Percentiles rank a stretch among this genome's conserved stretches.
These are phyloP conservation scores for Drosophila aff. DNA, from an alignment of 1,140 invertebrate genomes.

Conservation along the genomic window DNA sequence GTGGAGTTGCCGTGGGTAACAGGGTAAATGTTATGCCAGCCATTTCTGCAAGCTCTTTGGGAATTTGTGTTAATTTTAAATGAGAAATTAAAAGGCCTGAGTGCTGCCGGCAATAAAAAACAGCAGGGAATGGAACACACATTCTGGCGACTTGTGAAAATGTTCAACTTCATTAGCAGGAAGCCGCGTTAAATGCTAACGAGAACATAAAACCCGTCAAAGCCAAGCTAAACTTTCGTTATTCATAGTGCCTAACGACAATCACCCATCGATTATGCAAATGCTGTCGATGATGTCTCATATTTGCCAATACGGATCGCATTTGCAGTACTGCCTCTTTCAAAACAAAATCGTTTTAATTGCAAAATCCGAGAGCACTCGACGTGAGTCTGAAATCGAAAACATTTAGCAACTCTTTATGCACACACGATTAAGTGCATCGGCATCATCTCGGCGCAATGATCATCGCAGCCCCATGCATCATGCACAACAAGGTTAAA, in stretches of 20 bases:
- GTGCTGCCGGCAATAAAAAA: conserved; percentile 19
- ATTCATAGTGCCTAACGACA: conserved; percentile 32
- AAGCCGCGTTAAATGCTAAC: conserved; percentile 27
- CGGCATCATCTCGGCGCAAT: conserved; percentile 7
- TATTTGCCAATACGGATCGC: conserved; percentile 24
- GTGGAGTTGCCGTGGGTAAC: conserved; percentile 25
- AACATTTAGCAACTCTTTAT: conserved; percentile 49
- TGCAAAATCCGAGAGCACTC: conserved; percentile 56
- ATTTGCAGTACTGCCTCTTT: not conserved
- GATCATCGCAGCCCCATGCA: conserved; percentile 48
- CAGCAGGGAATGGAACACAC: conserved; percentile 13
- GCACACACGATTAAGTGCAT: conserved; percentile 22
- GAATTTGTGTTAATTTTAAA: conserved; percentile 48
- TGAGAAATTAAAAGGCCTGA: conserved; percentile 41
- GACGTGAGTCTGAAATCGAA: conserved; percentile 30
- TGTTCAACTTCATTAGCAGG: conserved; percentile 8
- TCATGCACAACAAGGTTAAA: conserved; percentile 74
- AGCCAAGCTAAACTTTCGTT: conserved; percentile 28
- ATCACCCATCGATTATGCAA: conserved; percentile 45
- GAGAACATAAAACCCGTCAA: conserved; percentile 35
- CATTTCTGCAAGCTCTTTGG: conserved; percentile 19
- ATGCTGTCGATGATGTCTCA: conserved; percentile 40
- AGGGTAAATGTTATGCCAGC: conserved; percentile 40
- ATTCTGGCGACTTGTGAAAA: conserved; percentile 21
- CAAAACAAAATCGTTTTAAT: conserved; percentile 58